Evolutionary conservation across 2,113 vertebrate genomes (phyloP), one percentile per base, ranked within the genome.

Genomic region (Pachyramphus minor): DNA sequence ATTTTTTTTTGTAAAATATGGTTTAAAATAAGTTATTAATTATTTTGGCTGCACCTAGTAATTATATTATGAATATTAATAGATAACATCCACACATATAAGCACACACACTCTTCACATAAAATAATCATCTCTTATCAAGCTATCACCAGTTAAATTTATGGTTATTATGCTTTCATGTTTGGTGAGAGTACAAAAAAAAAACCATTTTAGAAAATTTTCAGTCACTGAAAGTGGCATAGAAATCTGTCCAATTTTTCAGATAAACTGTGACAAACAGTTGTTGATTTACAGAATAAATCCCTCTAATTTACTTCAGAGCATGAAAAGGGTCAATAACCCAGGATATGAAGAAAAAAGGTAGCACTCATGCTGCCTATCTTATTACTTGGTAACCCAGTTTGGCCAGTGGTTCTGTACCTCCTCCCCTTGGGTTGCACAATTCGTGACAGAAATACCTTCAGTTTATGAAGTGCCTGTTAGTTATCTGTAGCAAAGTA

Each of bases 1-100:
- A 25, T 62, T 83, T 96, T 97, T 96, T 97, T 77, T 63, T 23
- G 15, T 91, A 92, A 94, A 39, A 90, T 96, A 88, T 79, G 14
- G 84, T 92, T 68, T 96, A 86, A 91, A 96, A 87, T 45, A 95
- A 93, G 68, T 95, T 96, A 97, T 95, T 95, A 96, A 96, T 96
- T 71, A 93, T 91, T 94, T 88, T 94, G 96, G 28, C 35, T 39
- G 11, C 37, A 96, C 50, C 50, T 92, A 97, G 81, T 93, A 97
- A 97, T 97, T 94, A 95, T 97, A 97, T 98, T 21, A 97, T 97
- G 97, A 97, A 97, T 98, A 97, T 97, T 97, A 95, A 97, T 96
- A 96, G 90, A 87, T 67, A 72, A 56, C 45, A 21, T 69, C 11
- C 14, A 58, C 8, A 64, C 18, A 56, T 33, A 56, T 55, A 68